Conservation (phyloP, 2,888 invertebrate genomes). For the Smittia sp. region DNA sequence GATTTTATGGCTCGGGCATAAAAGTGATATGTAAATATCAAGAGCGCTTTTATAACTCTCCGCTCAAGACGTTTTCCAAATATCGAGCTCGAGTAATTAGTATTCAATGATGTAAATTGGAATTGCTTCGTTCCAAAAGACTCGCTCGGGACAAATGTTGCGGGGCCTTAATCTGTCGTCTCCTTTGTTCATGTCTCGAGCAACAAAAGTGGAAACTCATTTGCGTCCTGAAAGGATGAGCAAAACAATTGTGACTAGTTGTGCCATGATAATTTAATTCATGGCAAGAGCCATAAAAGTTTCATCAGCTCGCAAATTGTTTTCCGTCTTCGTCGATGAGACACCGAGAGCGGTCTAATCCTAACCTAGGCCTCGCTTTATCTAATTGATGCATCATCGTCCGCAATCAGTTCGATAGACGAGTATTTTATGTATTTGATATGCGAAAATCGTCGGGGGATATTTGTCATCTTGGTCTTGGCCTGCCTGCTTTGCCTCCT, state of each 20-base stretch:
- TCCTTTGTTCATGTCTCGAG: not conserved
- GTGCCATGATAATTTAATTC: conserved; percentile 4
- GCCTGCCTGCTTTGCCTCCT: no score
- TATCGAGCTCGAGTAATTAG: not conserved
- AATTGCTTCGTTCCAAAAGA: not conserved
- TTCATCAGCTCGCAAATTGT: not conserved
- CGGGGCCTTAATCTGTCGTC: not conserved
- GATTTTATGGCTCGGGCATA: conserved; percentile 25
- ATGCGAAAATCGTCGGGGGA: not conserved
- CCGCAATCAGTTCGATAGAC: conserved; percentile 16
- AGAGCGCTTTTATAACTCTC: conserved; percentile 4
- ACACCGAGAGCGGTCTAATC: no score
- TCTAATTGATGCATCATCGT: conserved; percentile 27
- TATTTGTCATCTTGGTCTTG: conserved; percentile 11
- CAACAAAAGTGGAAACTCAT: not conserved
- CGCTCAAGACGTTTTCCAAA: not conserved
- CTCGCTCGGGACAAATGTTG: not conserved
- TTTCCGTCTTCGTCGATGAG: not conserved
- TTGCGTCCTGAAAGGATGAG: not conserved
- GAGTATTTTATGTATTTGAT: conserved; percentile 1
- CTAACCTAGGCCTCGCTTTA: not conserved
- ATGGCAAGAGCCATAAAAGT: not conserved
- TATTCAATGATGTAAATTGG: conserved; percentile 21
- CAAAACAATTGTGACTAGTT: not conserved
- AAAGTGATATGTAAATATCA: conserved; percentile 28